Base-by-base conservation (phyloP, 92 coral and sea anemone species). In the Isaurus tuberculatus region DNA sequence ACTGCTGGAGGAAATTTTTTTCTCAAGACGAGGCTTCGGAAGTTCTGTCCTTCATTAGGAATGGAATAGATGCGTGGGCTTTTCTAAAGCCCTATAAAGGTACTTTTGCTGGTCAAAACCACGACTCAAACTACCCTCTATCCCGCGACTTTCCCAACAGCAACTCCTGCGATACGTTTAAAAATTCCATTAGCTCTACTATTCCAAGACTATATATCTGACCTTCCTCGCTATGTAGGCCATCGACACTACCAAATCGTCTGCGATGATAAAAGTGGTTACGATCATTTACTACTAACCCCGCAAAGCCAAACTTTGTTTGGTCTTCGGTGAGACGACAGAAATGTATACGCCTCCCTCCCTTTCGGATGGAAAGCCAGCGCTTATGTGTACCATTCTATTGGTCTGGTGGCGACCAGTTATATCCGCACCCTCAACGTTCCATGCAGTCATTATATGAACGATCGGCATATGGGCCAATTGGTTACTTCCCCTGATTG, bases 321-420 rank as follows among this genome's bases (percentile, higher is more conserved):
- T 43, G 93, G 91, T 26, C 84, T 89, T 36, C 17, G 72, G 6
- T 92, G 95, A 91, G 79, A 87, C 2, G 91, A 83, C 32, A 61
- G 32, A 53, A 16, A 53, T 53, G 0, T 0, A 6, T 16, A 16
- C 2, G 14, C 51, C 22, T 28, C 91, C 63, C 71, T 89, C 23
- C 95, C 92, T 31, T 89, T 92, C 60, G 89, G 92, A n/a, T 89
- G 91, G 92, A 92, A 92, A 46, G 95, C 92, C 1, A 89, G 91
- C 55, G 90, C 91, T 3, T 89, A 73, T 31, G 71, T 89, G 26
- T 89, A 89, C 65, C 95, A 92, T 34, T 27, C 87, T 2, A 79
- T 70, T 0, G 92, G 87, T 53, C 58, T 86, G 65, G 79, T 61
- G 30, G 32, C 32, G 9, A 25, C 67, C 4, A 26, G 23, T 55